Evolutionary conservation across 2,113 vertebrate species (phyloP), one percentile per base, ranked within the genome.

Genomic region (Taurulus bubalis): DNA sequence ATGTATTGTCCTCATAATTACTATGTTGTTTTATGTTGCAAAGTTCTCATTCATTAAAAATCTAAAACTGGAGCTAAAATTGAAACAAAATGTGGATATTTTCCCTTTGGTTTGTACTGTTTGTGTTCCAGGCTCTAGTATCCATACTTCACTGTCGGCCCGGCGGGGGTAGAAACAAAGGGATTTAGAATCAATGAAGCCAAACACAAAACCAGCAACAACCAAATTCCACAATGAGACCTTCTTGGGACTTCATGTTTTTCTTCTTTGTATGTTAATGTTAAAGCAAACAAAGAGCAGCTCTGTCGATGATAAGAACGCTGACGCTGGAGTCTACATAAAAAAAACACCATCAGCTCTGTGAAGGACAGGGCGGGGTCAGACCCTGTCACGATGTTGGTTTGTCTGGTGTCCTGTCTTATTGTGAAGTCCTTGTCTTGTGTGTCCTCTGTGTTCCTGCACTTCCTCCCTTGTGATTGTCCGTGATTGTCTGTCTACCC

Each of bases 111-210:
- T 28, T 63, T 66, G 32, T 34, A 4, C 18, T 24, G 18, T 38
- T 55, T 36, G 49, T 71, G 16, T 55, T 75, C 3, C 71, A 98
- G 98, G 96, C 97, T 60, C 87, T 98, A 96, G 63, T 95, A 97
- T 85, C 92, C 96, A 1, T 98, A 98, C 89, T 99, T 98, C 90
- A 96, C 96, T 91, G 96, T 98, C 40, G 96, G 97, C 70, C 97
- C 97, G 89, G 82, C 81, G 90, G 36, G 38, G 2, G 6, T 82
- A 64, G 77, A 72, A 51, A 80, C 53, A 26, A 89, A 85, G 55
- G 53, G 91, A 93, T 79, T 79, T 75, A 72, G 87, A 90, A 15
- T 73, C 90, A 15, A 6, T 0, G 0, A 28, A 86, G 30, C 49
- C 32, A 7, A 32, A 70, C 68, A 6, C 47, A n/a, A 67, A 71